Base-by-base conservation (phyloP, 23 tunicate species). In the Halocynthia roretzi region DNA sequence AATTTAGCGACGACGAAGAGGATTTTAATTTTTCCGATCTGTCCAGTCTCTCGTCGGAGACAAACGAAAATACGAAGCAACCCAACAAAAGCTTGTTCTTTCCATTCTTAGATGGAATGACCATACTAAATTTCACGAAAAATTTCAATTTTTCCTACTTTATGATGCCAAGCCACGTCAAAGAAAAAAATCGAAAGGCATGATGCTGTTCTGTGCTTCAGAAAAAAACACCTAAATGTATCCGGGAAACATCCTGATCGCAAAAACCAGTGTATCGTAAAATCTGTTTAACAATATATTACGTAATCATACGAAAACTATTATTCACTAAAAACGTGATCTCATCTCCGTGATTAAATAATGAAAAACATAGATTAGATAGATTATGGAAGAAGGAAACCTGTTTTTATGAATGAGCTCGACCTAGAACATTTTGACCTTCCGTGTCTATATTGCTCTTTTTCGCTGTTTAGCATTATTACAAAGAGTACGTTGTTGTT, bases 101-200 rank as follows among this genome's bases (percentile, higher is more conserved):
- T 50, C 86, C 93, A 0, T 61, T 78, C 22, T 76, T 88, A 7
- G 76, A 72, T 54, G 81, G 71, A 22, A 61, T 82, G 56, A 77
- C 87, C 14, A 57, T 72, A 18, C 79, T 88, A 9, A 83, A 79
- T 64, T 88, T 88, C 68, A 88, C 95, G 5, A 70, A 88, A 54
- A 83, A 67, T 57, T 88, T 68, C 70, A 58, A 84, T 9, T 88
- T 88, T 70, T 88, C 95, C 50, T 88, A 88, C 73, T 88, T 88
- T 57, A 61, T 77, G 8, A 75, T 88, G 77, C 95, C 95, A 19
- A 87, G 80, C 7, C 80, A 88, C 67, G 80, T 88, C 21, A 88
- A 88, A 64, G 80, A 83, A 50, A 81, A 84, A 62, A 88, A 88
- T 72, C 61, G 74, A 66, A 66, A 83, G 73, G 84, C 44, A 31